Evolutionary conservation across 2,113 vertebrate species (phyloP).

Genomic region (Meleagris gallopavo): DNA sequence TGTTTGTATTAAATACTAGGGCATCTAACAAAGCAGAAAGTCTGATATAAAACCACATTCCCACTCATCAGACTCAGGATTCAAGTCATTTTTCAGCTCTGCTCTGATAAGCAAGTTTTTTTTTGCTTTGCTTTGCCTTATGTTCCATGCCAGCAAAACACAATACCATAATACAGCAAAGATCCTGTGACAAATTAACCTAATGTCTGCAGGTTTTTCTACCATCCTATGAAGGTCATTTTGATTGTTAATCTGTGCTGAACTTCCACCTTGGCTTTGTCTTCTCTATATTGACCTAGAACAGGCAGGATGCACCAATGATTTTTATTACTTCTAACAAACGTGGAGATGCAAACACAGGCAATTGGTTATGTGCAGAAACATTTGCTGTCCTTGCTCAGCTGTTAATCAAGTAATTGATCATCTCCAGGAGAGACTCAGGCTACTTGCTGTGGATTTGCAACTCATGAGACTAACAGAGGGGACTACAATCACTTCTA

Average conservation of each 20-base stretch:
- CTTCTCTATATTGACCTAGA: background rate
- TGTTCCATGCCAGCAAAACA: background rate
- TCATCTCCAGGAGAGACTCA: background rate
- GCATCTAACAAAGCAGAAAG: background rate
- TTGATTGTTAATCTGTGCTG: background rate
- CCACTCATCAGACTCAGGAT: background rate
- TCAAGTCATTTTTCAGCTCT: background rate
- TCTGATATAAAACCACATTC: background rate
- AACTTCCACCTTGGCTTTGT: background rate
- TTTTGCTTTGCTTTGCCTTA: background rate
- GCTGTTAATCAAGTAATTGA: background rate
- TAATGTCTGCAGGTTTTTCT: background rate
- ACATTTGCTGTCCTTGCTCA: background rate
- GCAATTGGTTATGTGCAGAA: background rate
- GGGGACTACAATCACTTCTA: background rate
- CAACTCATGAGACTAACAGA: background rate
- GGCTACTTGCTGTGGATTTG: background rate
- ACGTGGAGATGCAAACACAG: background rate
- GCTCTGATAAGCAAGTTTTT: background rate
- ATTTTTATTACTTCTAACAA: background rate
- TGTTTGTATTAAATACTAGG: background rate
- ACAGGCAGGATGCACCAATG: background rate
- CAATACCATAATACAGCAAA: no score
- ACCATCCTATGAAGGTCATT: background rate
- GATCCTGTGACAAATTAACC: no score